These are phyloP conservation scores for Xestobium rufovillosum DNA, from an alignment of 2,888 invertebrate genomes.

Conservation along the genomic window DNA sequence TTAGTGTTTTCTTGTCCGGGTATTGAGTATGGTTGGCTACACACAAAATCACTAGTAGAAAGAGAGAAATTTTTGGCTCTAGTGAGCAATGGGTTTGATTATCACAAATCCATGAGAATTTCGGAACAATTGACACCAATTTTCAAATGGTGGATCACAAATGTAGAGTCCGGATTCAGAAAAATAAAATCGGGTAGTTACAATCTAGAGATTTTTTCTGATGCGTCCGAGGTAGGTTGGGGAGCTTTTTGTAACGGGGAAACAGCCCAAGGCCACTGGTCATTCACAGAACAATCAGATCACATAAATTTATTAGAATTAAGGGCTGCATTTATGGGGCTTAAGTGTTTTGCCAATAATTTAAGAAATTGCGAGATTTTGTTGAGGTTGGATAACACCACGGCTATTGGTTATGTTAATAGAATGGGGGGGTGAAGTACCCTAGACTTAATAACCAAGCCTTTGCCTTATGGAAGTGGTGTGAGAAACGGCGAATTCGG, in stretches of 20 bases:
- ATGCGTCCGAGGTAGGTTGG: conserved; percentile 24
- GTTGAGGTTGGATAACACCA: conserved; percentile 21
- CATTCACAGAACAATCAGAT: conserved; percentile 14
- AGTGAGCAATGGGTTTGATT: conserved; percentile 10
- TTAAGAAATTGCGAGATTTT: conserved; percentile 7
- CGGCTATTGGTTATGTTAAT: conserved; percentile 23
- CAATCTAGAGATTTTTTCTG: conserved; percentile 22
- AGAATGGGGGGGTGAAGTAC: conserved; percentile 23
- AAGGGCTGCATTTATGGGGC: no score
- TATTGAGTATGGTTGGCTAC: conserved; percentile 22
- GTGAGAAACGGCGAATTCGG: conserved; percentile 21
- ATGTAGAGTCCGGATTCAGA: conserved; percentile 13
- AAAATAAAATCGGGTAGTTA: conserved; percentile 10
- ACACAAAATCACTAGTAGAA: conserved; percentile 20
- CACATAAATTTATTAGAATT: conserved; percentile 27
- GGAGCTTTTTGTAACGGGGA: no score
- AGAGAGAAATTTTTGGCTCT: conserved; percentile 18
- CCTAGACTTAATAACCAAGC: conserved; percentile 21
- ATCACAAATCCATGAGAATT: conserved; percentile 14
- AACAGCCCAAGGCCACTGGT: conserved; percentile 12
- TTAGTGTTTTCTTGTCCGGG: conserved; percentile 26
- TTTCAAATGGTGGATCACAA: conserved; percentile 23
- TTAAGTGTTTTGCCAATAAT: conserved; percentile 23
- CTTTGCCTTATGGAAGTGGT: conserved; percentile 25
- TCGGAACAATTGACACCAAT: conserved; percentile 14